These are phyloP conservation scores for Pseudorasbora parva DNA, from an alignment of 2,113 vertebrate species.

Conservation along the genomic window DNA sequence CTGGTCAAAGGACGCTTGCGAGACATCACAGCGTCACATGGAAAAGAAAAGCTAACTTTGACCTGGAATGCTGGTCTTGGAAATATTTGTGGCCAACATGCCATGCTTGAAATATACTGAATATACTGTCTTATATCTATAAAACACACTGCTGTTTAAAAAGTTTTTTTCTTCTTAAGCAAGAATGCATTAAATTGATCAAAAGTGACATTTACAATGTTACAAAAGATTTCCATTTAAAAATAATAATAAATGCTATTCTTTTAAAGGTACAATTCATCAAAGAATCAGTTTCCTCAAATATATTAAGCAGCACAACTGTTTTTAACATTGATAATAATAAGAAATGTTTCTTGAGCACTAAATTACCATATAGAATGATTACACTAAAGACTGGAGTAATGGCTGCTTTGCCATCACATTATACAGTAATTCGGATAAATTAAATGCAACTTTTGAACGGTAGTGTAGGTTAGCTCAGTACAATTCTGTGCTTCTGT, in stretches of 20 bases:
- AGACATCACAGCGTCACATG: neutral
- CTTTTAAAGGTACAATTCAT: neutral
- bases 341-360: neutral
- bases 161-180: neutral
- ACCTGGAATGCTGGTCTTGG: constrained; percentile 1
- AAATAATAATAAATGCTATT: too few species aligned
- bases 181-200: neutral
- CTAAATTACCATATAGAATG: neutral
- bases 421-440: neutral
- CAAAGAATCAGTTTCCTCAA: neutral
- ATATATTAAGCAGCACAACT: neutral
- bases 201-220: too few species aligned
- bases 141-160: neutral
- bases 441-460: neutral
- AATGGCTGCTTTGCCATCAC: neutral
- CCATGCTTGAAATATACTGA: constrained; percentile 18
- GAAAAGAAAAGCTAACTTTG: constrained; percentile 11
- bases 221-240: too few species aligned
- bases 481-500: neutral
- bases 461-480: neutral
- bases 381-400: neutral
- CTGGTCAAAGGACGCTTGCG: constrained; percentile 8
- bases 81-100: constrained; percentile 14
- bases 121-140: neutral
- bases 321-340: neutral